phyloP scores from a whole-genome alignment of 2,888 invertebrate genomes.

The Drosophila subsilvestris region DNA sequence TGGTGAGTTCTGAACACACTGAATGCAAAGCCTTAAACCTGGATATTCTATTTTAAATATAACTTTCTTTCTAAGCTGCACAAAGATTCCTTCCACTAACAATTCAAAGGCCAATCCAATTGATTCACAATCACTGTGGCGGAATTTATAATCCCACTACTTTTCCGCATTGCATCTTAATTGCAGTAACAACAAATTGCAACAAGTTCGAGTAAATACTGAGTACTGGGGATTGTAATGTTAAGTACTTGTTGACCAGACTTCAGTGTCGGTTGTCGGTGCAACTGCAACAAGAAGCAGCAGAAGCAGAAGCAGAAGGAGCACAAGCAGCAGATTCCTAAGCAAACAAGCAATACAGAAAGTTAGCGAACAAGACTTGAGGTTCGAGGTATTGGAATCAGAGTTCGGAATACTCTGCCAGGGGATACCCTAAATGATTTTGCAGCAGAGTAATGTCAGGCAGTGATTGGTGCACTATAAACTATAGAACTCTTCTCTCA shows the following conservation, averaged over 20 bases:
- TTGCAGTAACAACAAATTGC: slow-evolving; percentile 69
- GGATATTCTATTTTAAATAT: too few relatives aligned
- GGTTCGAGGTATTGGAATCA: slow-evolving; percentile 1
- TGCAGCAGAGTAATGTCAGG: not conserved
- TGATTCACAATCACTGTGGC: not conserved
- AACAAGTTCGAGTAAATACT: slow-evolving; percentile 64
- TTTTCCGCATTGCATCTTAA: slow-evolving; percentile 36
- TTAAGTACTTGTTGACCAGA: slow-evolving; percentile 67
- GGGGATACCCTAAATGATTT: not conserved
- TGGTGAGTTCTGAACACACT: too few relatives aligned
- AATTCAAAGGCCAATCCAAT: not conserved
- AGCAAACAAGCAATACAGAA: slow-evolving; percentile 45
- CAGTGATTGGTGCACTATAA: too few relatives aligned
- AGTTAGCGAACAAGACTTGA: slow-evolving; percentile 61
- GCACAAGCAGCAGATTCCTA: slow-evolving; percentile 47
- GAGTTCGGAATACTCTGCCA: not conserved
- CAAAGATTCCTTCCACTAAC: too few relatives aligned
- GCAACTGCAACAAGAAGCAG: slow-evolving; percentile 12
- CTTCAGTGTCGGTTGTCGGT: slow-evolving; percentile 55
- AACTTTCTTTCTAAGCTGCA: too few relatives aligned
- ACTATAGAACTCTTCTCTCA: too few relatives aligned
- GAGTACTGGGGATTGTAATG: slow-evolving; percentile 32
- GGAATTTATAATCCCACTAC: not conserved
- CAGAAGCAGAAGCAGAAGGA: slow-evolving; percentile 37
- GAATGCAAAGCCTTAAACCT: too few relatives aligned